Evolutionary conservation across 1,140 invertebrate species (phyloP), one percentile per base, ranked within the genome.

Genomic region (Calycopis cecrops): DNA sequence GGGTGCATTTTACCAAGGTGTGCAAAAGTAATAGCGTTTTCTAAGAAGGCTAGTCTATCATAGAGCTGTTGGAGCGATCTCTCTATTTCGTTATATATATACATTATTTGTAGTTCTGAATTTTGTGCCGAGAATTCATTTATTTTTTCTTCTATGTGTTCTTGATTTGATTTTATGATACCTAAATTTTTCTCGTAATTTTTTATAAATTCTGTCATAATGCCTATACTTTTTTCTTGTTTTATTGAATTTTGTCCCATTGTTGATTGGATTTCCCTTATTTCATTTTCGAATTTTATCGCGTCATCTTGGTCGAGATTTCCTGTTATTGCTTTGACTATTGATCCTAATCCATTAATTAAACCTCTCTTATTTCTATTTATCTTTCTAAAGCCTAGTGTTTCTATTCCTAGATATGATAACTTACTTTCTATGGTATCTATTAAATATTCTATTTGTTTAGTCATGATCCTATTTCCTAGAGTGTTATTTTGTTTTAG

Each of bases 381-480:
- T 40, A 11, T 37, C 28, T 16, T 21, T 10, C 44, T 56, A 60
- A 65, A 56, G 21, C 60, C 57, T 56, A 60, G 33, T 4, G 16
- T 49, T 56, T 62, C 38, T n/a, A 52, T 53, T 44, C 65, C 62
- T 68, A 62, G 51, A 44, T 62, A 61, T 16, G 57, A 12, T 62
- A 69, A 49, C 37, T 57, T 67, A 67, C 51, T 67, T 63, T 65
- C 59, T 65, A 64, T 64, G 18, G 9, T 61, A 50, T 63, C 47
- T 48, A 62, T 60, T 14, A 59, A 14, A 42, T 63, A 64, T 50
- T 59, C 55, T 61, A 66, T 62, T 48, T 65, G 62, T 35, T 62
- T 53, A 9, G 21, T 54, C 34, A 35, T 57, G 34, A 40, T 10
- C 1, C 10, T 8, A 14, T 34, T 12, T 37, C 28, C n/a, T 33